Evolutionary conservation across 2,113 vertebrate species (phyloP).

Genomic region (Octodon degus): DNA sequence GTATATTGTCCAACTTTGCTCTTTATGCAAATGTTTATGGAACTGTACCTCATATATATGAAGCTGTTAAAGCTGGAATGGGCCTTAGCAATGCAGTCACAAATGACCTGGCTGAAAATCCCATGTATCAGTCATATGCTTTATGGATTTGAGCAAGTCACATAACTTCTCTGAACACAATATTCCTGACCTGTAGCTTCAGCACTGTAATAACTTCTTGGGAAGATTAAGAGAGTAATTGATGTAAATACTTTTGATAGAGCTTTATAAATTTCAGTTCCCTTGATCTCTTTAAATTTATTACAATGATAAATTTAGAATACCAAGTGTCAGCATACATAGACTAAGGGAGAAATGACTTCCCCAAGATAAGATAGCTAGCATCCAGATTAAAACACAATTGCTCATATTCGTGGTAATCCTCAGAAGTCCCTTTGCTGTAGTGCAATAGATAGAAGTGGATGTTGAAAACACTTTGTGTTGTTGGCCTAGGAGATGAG

Average conservation of each 20-base stretch:
- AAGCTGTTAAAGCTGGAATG: constrained; percentile 22
- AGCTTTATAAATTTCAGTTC: constrained; percentile 37
- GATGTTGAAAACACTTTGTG: background rate
- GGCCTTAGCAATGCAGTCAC: background rate
- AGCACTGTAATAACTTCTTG: constrained; percentile 46
- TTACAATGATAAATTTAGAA: constrained; percentile 42
- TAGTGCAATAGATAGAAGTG: background rate
- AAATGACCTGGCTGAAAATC: background rate
- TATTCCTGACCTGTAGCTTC: constrained; percentile 27
- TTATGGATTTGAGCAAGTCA: constrained; percentile 31
- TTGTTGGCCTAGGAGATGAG: background rate
- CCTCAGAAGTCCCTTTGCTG: background rate
- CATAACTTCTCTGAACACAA: constrained; percentile 24
- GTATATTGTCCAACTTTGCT: constrained; percentile 42
- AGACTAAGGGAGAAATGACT: constrained; percentile 38
- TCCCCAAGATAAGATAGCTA: background rate
- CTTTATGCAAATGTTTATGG: constrained; percentile 51
- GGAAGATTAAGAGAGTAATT: constrained; percentile 39
- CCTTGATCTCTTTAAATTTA: constrained; percentile 48
- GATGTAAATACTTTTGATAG: constrained; percentile 41
- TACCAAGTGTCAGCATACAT: background rate
- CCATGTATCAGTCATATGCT: background rate
- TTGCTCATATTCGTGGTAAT: background rate
- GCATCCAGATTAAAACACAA: background rate
- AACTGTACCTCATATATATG: constrained; percentile 6